These are phyloP conservation scores for Pyrgilauda ruficollis DNA, from an alignment of 2,113 vertebrate genomes.

Conservation along the genomic window DNA sequence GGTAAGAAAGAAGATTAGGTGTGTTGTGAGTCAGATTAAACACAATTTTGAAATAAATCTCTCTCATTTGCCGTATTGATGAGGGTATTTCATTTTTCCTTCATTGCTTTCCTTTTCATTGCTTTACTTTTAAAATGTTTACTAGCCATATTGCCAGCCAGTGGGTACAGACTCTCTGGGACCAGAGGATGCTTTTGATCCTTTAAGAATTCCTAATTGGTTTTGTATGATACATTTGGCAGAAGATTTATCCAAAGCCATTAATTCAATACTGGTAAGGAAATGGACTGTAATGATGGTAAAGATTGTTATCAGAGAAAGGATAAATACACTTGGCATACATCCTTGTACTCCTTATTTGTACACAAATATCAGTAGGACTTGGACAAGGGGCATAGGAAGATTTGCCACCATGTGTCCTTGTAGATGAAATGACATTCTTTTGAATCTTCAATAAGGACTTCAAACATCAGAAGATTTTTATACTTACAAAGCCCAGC, in stretches of 20 bases:
- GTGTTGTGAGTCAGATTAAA: background rate
- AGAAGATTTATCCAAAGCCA: slow-evolving; percentile 64
- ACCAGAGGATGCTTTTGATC: slow-evolving; percentile 41
- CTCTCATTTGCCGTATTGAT: background rate
- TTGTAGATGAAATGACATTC: background rate
- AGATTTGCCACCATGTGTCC: background rate
- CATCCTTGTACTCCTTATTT: slow-evolving; percentile 45
- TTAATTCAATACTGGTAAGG: slow-evolving; percentile 65
- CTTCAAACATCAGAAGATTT: slow-evolving; percentile 2
- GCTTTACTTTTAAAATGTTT: slow-evolving; percentile 25
- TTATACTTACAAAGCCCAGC: background rate
- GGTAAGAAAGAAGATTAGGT: background rate
- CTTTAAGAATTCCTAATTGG: slow-evolving; percentile 64
- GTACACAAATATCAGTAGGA: background rate
- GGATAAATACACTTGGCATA: slow-evolving; percentile 65
- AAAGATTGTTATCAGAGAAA: slow-evolving; percentile 54
- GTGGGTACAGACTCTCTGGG: slow-evolving; percentile 15
- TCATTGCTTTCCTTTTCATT: background rate
- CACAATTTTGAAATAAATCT: background rate
- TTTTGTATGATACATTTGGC: slow-evolving; percentile 64
- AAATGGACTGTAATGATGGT: slow-evolving; percentile 65
- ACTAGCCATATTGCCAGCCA: background rate
- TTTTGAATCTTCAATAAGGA: background rate
- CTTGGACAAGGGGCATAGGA: slow-evolving; percentile 30
- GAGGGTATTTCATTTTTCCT: background rate